Evolutionary conservation across 2,888 invertebrate species (phyloP).

Genomic region (Thymelicus acteon): DNA sequence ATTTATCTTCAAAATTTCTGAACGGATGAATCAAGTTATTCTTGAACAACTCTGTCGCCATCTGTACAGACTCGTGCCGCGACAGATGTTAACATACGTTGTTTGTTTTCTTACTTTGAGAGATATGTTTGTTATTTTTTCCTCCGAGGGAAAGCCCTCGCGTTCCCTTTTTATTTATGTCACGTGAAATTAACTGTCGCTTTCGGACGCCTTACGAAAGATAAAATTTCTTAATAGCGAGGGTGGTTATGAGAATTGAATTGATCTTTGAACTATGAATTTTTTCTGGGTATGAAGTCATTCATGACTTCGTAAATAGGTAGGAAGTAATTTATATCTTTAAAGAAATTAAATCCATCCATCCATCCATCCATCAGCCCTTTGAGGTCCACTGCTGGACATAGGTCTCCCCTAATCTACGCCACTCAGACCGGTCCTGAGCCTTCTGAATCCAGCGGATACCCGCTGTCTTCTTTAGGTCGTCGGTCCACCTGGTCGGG

Average conservation of each 20-base stretch:
- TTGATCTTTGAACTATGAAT: slow-evolving; percentile 37
- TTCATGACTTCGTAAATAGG: too few species aligned
- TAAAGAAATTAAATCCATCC: too few species aligned
- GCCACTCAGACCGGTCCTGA: too few species aligned
- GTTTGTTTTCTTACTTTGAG: slow-evolving; percentile 82
- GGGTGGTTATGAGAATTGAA: slow-evolving; percentile 45
- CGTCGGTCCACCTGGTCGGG: too few species aligned
- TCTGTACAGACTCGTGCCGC: slow-evolving; percentile 70
- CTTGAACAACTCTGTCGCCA: slow-evolving; percentile 25
- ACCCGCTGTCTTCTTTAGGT: too few species aligned
- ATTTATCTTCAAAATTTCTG: neutral
- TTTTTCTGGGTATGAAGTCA: slow-evolving; percentile 1
- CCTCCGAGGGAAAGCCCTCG: slow-evolving; percentile 60
- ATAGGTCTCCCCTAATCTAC: too few species aligned
- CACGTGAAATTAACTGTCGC: slow-evolving; percentile 78
- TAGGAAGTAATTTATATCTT: too few species aligned
- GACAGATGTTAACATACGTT: slow-evolving; percentile 84
- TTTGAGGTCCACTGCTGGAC: too few species aligned
- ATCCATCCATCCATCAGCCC: too few species aligned
- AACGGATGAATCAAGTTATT: slow-evolving; percentile 14
- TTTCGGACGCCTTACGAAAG: slow-evolving; percentile 60
- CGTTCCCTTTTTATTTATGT: slow-evolving; percentile 79
- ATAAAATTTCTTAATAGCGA: slow-evolving; percentile 71
- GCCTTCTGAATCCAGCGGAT: too few species aligned
- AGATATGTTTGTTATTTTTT: slow-evolving; percentile 83